Evolutionary conservation across 2,113 vertebrate genomes (phyloP).

Genomic region (Columbina picui): DNA sequence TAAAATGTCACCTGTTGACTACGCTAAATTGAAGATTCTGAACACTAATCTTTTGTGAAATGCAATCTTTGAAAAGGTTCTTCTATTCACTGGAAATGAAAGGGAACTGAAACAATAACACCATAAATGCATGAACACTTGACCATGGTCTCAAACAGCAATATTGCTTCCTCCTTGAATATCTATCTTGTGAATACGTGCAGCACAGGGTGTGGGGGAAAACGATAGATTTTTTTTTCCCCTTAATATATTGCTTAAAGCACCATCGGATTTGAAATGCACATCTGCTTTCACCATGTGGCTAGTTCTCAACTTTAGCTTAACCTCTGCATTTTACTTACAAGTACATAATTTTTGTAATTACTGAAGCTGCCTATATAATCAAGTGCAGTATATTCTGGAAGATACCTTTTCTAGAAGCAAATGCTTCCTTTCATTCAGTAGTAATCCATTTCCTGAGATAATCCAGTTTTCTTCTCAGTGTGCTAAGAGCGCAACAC

Average conservation of each 20-base stretch:
- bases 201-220: rapidly evolving
- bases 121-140: background rate
- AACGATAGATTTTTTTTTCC: background rate
- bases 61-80: background rate
- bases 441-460: background rate
- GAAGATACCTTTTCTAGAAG: background rate
- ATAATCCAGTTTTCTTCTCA: background rate
- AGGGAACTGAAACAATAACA: background rate
- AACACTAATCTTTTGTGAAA: background rate
- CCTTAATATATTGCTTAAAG: background rate
- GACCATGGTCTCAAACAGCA: background rate
- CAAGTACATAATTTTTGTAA: background rate
- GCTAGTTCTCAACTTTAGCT: background rate
- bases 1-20: background rate
- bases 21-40: background rate
- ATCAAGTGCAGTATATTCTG: background rate
- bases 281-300: background rate
- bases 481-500: background rate
- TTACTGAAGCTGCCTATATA: background rate
- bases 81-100: background rate
- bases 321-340: background rate
- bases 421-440: background rate
- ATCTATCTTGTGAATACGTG: background rate
- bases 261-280: background rate
- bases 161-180: background rate